Percentiles rank a stretch among this genome's conserved stretches.
Evolutionary conservation across 2,113 vertebrate genomes (phyloP).

Genomic region (Gadus chalcogrammus): DNA sequence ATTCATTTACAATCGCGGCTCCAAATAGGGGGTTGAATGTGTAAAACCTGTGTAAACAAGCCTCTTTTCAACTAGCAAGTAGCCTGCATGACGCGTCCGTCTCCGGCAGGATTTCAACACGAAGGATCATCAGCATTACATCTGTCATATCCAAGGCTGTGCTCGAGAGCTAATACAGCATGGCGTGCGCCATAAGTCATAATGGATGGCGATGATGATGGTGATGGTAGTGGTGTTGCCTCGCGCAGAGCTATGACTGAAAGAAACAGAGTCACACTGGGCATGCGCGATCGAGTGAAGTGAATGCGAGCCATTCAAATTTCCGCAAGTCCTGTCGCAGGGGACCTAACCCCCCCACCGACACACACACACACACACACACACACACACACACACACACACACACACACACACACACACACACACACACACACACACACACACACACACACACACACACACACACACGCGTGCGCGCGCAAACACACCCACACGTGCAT

Average conservation of each 20-base stretch:
- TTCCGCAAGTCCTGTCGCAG: slow-evolving; percentile 50
- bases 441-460: slow-evolving; percentile 1
- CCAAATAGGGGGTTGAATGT: slow-evolving; percentile 1
- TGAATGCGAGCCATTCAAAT: slow-evolving; percentile 49
- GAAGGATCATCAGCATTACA: slow-evolving; percentile 18
- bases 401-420: slow-evolving; percentile 1
- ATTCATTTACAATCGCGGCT: not conserved
- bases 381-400: slow-evolving; percentile 4
- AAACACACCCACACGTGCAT: not conserved
- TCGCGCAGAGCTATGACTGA: slow-evolving; percentile 6
- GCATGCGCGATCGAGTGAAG: slow-evolving; percentile 33
- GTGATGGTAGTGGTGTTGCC: slow-evolving; percentile 8
- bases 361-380: not conserved
- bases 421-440: slow-evolving; percentile 3
- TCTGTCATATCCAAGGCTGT: slow-evolving; percentile 21
- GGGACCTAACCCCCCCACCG: slow-evolving; percentile 3
- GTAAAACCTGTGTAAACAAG: slow-evolving; percentile 2
- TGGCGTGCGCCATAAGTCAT: slow-evolving; percentile 14
- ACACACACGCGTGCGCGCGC: not conserved
- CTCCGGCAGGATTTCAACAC: slow-evolving; percentile 10
- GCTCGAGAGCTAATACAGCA: slow-evolving; percentile 1
- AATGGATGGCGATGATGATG: slow-evolving; percentile 9
- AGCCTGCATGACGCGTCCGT: not conserved
- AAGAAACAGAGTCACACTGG: slow-evolving; percentile 24
- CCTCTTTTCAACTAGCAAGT: not conserved